A percentile compares a stretch with the other conserved stretches of the same genome.
phyloP scores from a whole-genome alignment of 2,888 invertebrate species.

The Clepsis dumicolana region DNA sequence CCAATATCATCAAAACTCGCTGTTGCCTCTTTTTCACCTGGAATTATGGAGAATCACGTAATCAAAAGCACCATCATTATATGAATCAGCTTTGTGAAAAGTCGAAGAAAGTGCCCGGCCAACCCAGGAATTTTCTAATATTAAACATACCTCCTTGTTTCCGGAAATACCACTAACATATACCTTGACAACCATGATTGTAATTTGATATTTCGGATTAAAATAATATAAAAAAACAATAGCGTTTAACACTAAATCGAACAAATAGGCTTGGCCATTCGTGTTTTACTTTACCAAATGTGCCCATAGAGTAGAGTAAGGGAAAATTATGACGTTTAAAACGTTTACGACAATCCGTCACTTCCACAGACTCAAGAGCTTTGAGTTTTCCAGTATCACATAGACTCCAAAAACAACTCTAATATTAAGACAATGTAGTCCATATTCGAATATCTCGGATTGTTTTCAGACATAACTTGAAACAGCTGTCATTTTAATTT shows the following conservation, averaged over 20 bases:
- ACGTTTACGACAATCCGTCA: constrained; percentile 40
- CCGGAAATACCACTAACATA: constrained; percentile 97
- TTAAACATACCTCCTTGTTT: constrained; percentile 94
- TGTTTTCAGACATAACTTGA: neutral
- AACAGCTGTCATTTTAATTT: constrained; percentile 32
- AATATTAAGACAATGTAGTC: neutral
- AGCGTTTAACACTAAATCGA: constrained; percentile 65
- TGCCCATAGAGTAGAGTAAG: constrained; percentile 43
- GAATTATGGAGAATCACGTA: constrained; percentile 70
- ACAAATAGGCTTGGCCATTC: constrained; percentile 85
- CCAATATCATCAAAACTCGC: constrained; percentile 96
- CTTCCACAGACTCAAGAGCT: constrained; percentile 36
- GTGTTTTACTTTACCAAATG: constrained; percentile 57
- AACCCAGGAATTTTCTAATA: constrained; percentile 74
- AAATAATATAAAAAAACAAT: constrained; percentile 63
- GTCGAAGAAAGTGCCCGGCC: constrained; percentile 71
- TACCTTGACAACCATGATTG: constrained; percentile 94
- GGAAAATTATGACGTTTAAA: constrained; percentile 42
- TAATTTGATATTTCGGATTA: constrained; percentile 59
- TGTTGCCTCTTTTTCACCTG: constrained; percentile 99
- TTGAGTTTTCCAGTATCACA: neutral
- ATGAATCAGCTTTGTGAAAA: constrained; percentile 74
- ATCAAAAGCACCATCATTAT: constrained; percentile 68
- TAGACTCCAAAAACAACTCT: too few species aligned
- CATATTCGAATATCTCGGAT: neutral